Evolutionary conservation across 2,888 invertebrate genomes (phyloP).

Genomic region (Eugnorisma glareosa): DNA sequence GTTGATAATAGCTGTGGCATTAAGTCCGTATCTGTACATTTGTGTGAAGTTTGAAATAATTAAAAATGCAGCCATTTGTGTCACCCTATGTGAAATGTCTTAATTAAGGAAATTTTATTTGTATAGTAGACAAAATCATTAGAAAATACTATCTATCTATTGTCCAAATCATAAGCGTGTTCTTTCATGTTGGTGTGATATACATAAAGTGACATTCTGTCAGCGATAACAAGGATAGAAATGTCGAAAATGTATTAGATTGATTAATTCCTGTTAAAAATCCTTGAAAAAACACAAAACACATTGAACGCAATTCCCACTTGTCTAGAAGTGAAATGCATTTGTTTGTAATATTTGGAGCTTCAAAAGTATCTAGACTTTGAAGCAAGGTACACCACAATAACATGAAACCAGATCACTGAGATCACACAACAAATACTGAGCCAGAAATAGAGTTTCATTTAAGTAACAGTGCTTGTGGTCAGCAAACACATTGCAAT

Average conservation of each 20-base stretch:
- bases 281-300: background rate
- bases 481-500: conserved; percentile 64
- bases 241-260: background rate
- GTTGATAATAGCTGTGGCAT: background rate
- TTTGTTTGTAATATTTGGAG: background rate
- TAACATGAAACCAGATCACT: background rate
- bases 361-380: background rate
- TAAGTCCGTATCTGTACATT: background rate
- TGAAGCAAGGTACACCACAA: background rate
- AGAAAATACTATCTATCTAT: no score
- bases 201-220: background rate
- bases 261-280: background rate
- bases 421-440: conserved; percentile 38
- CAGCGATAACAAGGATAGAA: background rate
- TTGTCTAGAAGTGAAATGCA: background rate
- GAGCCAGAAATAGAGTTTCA: conserved; percentile 63
- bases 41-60: background rate
- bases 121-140: no score
- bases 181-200: no score
- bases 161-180: no score
- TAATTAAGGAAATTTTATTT: no score
- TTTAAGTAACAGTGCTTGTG: conserved; percentile 62
- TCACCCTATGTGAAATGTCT: background rate
- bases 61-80: background rate
- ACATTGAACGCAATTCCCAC: background rate